phyloP scores from a whole-genome alignment of 2,113 vertebrate genomes.

The Rhodinocichla rosea region DNA sequence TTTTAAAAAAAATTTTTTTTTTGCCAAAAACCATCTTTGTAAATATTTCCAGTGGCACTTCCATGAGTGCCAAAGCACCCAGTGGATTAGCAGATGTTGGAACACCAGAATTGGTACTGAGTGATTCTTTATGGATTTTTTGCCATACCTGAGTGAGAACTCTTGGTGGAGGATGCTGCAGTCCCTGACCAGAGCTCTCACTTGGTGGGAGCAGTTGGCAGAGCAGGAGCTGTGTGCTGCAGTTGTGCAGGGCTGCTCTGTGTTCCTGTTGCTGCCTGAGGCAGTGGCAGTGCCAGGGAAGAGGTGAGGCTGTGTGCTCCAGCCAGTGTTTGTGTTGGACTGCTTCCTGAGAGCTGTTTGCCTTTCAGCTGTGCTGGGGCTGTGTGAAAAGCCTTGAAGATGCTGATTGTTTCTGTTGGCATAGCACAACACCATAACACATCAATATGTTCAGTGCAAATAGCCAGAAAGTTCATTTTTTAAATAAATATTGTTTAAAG shows the following conservation, averaged over 20 bases:
- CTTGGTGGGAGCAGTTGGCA: not conserved
- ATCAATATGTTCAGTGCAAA: slow-evolving; percentile 21
- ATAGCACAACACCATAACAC: not conserved
- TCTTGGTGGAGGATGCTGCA: not conserved
- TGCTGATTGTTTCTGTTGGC: slow-evolving; percentile 56
- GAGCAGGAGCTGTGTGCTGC: not conserved
- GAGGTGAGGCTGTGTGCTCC: slow-evolving; percentile 1
- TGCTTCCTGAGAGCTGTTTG: slow-evolving; percentile 37
- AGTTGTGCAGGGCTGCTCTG: not conserved
- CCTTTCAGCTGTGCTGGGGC: slow-evolving; percentile 21
- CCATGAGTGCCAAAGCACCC: not conserved
- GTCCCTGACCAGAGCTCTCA: not conserved
- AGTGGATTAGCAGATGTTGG: not conserved
- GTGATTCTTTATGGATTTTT: not conserved
- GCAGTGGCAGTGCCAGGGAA: not conserved
- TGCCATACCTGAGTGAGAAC: no score
- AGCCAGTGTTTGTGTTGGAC: slow-evolving; percentile 34
- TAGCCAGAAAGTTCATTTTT: not conserved
- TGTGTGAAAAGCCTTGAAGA: slow-evolving; percentile 46
- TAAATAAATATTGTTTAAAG: not conserved
- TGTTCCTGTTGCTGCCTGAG: not conserved
- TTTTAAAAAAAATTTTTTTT: not conserved
- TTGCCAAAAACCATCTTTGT: not conserved
- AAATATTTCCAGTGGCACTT: not conserved
- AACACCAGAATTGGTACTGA: not conserved